These are phyloP conservation scores for Bombyx mori DNA, from an alignment of 1,140 invertebrate species.

Conservation along the genomic window DNA sequence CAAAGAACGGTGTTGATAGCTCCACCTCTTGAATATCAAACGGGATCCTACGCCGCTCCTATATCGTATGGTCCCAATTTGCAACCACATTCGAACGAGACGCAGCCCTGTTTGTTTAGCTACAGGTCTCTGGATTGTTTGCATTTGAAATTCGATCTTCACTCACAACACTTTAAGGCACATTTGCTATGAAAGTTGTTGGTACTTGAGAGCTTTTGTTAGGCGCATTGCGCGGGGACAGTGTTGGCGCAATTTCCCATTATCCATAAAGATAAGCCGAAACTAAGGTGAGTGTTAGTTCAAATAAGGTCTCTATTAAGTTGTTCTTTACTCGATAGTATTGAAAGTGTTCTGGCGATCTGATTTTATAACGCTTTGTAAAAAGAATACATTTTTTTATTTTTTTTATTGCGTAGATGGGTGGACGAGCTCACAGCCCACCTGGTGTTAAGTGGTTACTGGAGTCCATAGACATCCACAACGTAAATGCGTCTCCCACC, in stretches of 20 bases:
- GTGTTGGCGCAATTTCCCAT: constrained; percentile 45
- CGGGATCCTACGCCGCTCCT: constrained; percentile 24
- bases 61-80: constrained; percentile 43
- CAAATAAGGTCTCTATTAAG: constrained; percentile 41
- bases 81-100: constrained; percentile 26
- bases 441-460: too few species aligned
- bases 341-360: not conserved
- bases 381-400: too few species aligned
- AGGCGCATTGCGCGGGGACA: constrained; percentile 16
- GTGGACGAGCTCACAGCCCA: too few species aligned
- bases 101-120: constrained; percentile 27
- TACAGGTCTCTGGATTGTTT: constrained; percentile 1
- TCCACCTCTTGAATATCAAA: constrained; percentile 46
- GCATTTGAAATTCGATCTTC: too few species aligned
- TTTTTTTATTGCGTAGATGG: too few species aligned
- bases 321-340: constrained; percentile 22
- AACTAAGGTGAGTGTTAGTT: constrained; percentile 35
- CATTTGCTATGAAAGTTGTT: too few species aligned
- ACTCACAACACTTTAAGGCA: too few species aligned
- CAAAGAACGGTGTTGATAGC: constrained; percentile 37
- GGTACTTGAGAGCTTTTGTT: constrained; percentile 13
- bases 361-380: too few species aligned
- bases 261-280: constrained; percentile 51
- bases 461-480: too few species aligned
- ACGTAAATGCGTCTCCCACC: too few species aligned